Conservation (phyloP, 2,888 invertebrate genomes). For the Thera britannica region DNA sequence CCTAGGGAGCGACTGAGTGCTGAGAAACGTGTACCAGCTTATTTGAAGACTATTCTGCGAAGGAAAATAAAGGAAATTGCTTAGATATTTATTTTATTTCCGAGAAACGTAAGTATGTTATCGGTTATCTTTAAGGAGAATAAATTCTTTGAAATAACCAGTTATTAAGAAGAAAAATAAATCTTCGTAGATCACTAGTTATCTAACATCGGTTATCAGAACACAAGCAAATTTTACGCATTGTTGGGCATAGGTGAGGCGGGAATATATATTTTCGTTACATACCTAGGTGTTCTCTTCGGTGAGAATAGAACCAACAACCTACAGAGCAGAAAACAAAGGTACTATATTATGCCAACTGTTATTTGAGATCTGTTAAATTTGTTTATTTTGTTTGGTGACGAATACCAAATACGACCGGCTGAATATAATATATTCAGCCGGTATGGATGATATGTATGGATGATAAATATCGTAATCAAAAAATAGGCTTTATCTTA, state of each 20-base stretch:
- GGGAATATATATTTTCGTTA: too few species aligned
- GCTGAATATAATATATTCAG: background rate
- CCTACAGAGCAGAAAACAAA: too few species aligned
- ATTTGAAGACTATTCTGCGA: constrained; percentile 1
- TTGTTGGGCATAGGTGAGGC: too few species aligned
- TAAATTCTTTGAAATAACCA: too few species aligned
- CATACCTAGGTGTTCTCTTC: too few species aligned
- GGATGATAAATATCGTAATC: background rate
- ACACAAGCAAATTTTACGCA: too few species aligned
- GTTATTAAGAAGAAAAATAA: too few species aligned
- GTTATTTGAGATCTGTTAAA: background rate
- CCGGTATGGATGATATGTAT: background rate
- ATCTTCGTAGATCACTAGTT: too few species aligned
- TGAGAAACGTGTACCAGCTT: constrained; percentile 7
- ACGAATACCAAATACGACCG: background rate
- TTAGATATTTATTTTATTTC: background rate
- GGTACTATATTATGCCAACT: too few species aligned
- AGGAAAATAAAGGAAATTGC: constrained; percentile 6
- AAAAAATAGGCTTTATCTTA: constrained; percentile 52
- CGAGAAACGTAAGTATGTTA: background rate
- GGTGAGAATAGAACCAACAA: too few species aligned
- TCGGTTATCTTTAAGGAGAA: too few species aligned
- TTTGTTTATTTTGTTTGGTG: background rate
- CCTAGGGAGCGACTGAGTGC: constrained; percentile 16
- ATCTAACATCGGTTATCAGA: too few species aligned